Evolutionary conservation across 2,113 vertebrate genomes (phyloP), one percentile per base, ranked within the genome.

Genomic region (Hystrix cristata): DNA sequence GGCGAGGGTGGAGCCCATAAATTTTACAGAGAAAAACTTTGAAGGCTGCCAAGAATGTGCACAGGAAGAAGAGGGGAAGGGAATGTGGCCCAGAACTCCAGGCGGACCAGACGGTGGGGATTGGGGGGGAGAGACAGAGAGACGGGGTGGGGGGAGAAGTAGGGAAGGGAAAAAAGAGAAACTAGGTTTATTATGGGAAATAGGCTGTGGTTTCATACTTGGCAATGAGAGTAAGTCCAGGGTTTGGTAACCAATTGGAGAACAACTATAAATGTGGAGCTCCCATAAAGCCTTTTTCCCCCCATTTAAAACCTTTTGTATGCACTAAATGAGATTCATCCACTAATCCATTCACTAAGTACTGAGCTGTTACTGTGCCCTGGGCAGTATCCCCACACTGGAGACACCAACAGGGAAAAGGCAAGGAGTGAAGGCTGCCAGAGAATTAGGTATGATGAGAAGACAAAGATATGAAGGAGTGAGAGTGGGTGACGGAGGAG

Each of bases 121-220:
- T 13, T 72, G 55, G n/a, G 84, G 84, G 84, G 74, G 21, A 95
- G 27, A 31, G 31, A 62, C 11, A 6, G 2, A 13, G 38, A 13
- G 60, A 79, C 27, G 8, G 8, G 38, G 31, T 57, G 23, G 34
- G 64, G 27, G 65, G 60, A 69, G 69, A 84, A 87, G 46, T 27
- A n/a, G 62, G 19, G 72, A 91, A 65, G 29, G 1, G 38, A 80
- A 90, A 82, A 93, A 91, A 95, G 78, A 97, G 89, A 93, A 96
- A 94, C 91, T 67, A 88, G 57, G 14, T 81, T 94, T 91, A 19
- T 92, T 94, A 53, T 60, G 67, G 69, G 87, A 94, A 95, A 84
- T 31, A 31, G 80, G 38, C 67, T 85, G 11, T 51, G 64, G 57
- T 84, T 95, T 96, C 19, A 21, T 10, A 60, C 65, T 90, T 91